Base-by-base conservation (phyloP, 2,113 vertebrate species). In the Rhizomys pruinosus region DNA sequence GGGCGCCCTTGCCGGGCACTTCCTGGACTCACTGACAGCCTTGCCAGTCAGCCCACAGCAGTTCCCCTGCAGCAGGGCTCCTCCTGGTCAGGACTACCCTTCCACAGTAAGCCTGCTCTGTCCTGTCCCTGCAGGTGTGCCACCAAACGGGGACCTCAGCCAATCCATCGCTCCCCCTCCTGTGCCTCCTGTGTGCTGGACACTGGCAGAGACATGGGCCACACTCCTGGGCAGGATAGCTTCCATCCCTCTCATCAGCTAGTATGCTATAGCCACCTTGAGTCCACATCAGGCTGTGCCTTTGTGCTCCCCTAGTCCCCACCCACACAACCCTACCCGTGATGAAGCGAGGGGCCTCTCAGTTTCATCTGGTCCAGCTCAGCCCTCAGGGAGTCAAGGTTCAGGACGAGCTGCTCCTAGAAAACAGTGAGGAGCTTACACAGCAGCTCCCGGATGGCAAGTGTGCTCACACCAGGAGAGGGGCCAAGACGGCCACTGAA, bases 401-500 rank as follows among this genome's bases (percentile, higher is more conserved):
- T 99, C 74, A 99, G 98, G 34, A 99, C 97, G 3, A 99, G 98
- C 90, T 99, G 99, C 96, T 99, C 99, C 99, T 99, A 42, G 3
- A 59, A 92, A 57, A 96, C 29, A 95, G 76, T n/a, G 76, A 66
- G 63, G 0, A 39, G 15, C 44, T n/a, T 0, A 25, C 4, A 16
- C 2, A 27, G 55, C 7, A 37, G 47, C 34, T 85, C 82, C 52
- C 7, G 5, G 34, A 13, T 52, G 47, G 47, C 47, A 52, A 11
- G 47, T 52, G 47, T 11, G 11, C 47, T 52, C 47, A 52, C 59
- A 61, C 7, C 59, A 61, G 59, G 59, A 12, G 59, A 61, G 47
- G 47, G 47, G 6, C 6, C 47, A 6, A 52, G 11, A 52, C 47
- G 47, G 47, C 47, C 6, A 11, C 47, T 6, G 47, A 52, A 11